Percentiles rank a stretch among this genome's conserved stretches.
phyloP scores from a whole-genome alignment of 2,797 vertebrate genomes.

The Enteromius argenteus region DNA sequence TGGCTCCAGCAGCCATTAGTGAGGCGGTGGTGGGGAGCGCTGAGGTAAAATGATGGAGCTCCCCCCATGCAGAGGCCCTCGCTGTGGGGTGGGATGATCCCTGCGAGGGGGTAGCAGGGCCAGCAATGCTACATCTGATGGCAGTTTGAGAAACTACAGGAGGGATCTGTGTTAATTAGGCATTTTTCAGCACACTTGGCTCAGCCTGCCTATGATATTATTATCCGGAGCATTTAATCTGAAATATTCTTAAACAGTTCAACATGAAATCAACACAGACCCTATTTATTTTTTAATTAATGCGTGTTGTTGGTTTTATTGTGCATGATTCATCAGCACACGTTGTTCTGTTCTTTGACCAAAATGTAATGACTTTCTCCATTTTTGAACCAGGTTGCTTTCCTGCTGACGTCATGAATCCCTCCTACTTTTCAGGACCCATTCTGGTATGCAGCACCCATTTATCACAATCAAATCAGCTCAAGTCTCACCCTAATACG shows the following conservation, averaged over 20 bases:
- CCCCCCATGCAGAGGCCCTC: constrained; percentile 59
- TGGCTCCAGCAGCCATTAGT: constrained; percentile 64
- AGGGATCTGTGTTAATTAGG: constrained; percentile 64
- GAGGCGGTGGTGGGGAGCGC: constrained; percentile 61
- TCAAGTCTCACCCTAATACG: background rate
- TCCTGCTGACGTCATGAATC: background rate
- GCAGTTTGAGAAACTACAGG: constrained; percentile 63
- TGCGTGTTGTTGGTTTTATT: background rate
- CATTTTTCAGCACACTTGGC: constrained; percentile 60
- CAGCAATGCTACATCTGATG: constrained; percentile 61
- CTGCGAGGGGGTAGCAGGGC: constrained; percentile 60
- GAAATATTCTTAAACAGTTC: constrained; percentile 9
- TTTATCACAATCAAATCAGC: background rate
- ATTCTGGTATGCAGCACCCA: background rate
- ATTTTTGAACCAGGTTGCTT: background rate
- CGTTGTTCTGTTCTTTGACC: background rate
- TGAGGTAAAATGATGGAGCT: constrained; percentile 65
- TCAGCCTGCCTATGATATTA: constrained; percentile 57
- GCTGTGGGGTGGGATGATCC: constrained; percentile 60
- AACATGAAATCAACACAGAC: background rate
- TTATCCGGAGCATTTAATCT: constrained; percentile 53
- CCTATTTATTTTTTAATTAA: constrained; percentile 11
- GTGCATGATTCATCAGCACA: background rate
- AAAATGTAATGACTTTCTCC: background rate
- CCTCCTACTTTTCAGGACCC: background rate